phyloP scores from a whole-genome alignment of 2,888 invertebrate genomes.

The Penaeus monodon region DNA sequence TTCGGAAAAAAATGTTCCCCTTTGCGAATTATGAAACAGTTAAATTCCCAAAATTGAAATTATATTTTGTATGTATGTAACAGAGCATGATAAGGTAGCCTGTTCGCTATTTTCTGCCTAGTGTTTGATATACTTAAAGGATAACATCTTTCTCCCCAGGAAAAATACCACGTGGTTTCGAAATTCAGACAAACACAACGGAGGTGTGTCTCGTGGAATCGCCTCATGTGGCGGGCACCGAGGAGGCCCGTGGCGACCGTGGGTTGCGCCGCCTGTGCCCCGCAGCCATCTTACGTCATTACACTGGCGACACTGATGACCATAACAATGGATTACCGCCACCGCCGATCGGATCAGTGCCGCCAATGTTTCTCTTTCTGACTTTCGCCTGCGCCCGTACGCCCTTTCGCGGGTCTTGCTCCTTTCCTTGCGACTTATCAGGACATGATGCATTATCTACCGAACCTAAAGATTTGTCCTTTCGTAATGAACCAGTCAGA shows the following conservation, averaged over 20 bases:
- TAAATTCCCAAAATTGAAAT: too few species aligned
- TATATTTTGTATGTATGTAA: too few species aligned
- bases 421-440: background rate
- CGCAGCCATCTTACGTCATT: conserved; percentile 23
- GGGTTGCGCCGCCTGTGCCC: conserved; percentile 44
- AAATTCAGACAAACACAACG: conserved; percentile 30
- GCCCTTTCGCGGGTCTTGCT: background rate
- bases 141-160: too few species aligned
- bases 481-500: too few species aligned
- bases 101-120: too few species aligned
- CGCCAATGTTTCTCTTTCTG: conserved; percentile 23
- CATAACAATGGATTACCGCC: conserved; percentile 54
- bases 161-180: conserved; percentile 7
- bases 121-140: too few species aligned
- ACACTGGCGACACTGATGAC: conserved; percentile 43
- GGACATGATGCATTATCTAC: too few species aligned
- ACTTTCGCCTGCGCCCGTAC: background rate
- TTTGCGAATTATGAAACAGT: too few species aligned
- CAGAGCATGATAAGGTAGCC: too few species aligned
- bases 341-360: conserved; percentile 30
- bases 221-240: too few species aligned
- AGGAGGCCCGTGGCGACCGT: background rate
- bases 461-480: too few species aligned
- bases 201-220: background rate
- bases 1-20: too few species aligned